Conservation (phyloP, 2,888 invertebrate species). For the Strigamia transsilvanica region DNA sequence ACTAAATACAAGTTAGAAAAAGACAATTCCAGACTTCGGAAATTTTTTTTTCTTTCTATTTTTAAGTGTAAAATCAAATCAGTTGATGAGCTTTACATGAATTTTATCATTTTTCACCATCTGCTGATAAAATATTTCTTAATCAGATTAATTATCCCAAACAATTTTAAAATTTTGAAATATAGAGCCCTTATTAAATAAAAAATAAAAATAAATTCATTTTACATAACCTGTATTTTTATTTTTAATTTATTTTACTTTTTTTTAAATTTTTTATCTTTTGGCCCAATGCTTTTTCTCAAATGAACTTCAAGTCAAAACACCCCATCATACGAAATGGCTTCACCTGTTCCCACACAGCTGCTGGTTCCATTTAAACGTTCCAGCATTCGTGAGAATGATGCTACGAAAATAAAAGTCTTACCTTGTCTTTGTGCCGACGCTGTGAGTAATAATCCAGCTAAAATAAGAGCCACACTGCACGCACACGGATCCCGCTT, state of each 20-base stretch:
- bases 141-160: not conserved
- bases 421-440: constrained; percentile 18
- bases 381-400: not conserved
- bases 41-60: too few relatives aligned
- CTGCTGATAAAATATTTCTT: too few relatives aligned
- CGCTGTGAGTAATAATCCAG: constrained; percentile 30
- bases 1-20: not conserved
- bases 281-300: constrained; percentile 26
- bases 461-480: not conserved
- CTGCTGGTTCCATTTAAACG: constrained; percentile 1
- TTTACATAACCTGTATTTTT: constrained; percentile 36
- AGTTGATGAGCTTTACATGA: too few relatives aligned
- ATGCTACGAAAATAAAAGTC: not conserved
- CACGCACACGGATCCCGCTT: constrained; percentile 20
- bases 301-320: constrained; percentile 19
- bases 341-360: constrained; percentile 48
- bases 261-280: not conserved
- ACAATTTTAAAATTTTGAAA: constrained; percentile 4
- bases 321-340: constrained; percentile 21
- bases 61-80: not conserved
- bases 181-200: not conserved
- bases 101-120: too few relatives aligned
- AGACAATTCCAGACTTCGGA: not conserved
- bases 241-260: too few relatives aligned
- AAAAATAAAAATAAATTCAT: not conserved